These are phyloP conservation scores for Malacoctenus gilli DNA, from an alignment of 2,797 vertebrate species.

Conservation along the genomic window DNA sequence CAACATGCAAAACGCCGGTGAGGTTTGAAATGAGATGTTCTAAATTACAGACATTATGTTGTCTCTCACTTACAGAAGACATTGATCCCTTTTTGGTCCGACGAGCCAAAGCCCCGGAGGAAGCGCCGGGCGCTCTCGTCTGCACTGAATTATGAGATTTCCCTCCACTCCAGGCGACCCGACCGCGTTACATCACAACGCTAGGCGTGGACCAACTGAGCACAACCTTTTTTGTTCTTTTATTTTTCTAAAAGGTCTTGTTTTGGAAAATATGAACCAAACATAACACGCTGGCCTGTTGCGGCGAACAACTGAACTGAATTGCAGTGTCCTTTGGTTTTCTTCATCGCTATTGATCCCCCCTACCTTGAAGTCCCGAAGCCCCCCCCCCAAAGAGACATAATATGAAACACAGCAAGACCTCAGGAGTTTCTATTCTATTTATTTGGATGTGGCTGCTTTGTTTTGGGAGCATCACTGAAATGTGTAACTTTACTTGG, in stretches of 20 bases:
- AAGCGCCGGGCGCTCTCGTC: constrained; percentile 4
- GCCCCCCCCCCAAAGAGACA: constrained; percentile 15
- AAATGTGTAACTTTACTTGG: too few species aligned
- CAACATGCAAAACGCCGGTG: constrained; percentile 28
- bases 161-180: constrained; percentile 25
- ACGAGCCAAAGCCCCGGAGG: constrained; percentile 31
- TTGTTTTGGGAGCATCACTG: too few species aligned
- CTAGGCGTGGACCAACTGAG: constrained; percentile 6
- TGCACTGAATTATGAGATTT: constrained; percentile 53
- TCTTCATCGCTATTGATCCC: constrained; percentile 14
- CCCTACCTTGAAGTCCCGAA: constrained; percentile 8
- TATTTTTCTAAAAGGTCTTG: constrained; percentile 25
- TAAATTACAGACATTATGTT: constrained; percentile 55
- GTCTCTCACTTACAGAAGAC: constrained; percentile 10
- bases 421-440: too few species aligned
- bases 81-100: constrained; percentile 34
- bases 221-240: neutral
- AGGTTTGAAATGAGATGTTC: constrained; percentile 40
- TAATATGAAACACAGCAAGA: constrained; percentile 27
- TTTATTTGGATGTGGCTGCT: too few species aligned
- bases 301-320: constrained; percentile 22
- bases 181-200: constrained; percentile 46
- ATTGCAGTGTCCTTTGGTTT: constrained; percentile 35
- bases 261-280: constrained; percentile 51
- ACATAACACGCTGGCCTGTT: constrained; percentile 31